Evolutionary conservation across 2,888 invertebrate species (phyloP).

Genomic region (Drosophila affinis): DNA sequence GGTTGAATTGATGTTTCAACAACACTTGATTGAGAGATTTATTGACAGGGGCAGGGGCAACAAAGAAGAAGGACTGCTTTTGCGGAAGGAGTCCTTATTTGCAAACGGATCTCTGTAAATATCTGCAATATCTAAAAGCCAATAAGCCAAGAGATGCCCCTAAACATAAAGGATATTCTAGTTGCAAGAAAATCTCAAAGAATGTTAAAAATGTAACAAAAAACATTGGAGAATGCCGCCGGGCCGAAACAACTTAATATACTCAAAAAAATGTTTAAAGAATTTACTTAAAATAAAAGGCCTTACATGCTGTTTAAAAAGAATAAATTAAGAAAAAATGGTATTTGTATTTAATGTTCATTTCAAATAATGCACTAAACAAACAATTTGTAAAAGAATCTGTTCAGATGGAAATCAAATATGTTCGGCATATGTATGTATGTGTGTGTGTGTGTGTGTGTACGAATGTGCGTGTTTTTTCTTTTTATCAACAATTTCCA

Average conservation of each 20-base stretch:
- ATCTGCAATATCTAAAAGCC: too few species aligned
- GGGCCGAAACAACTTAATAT: background rate
- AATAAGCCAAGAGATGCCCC: too few species aligned
- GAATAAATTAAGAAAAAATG: background rate
- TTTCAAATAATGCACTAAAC: background rate
- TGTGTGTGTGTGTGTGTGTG: too few species aligned
- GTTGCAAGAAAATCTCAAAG: too few species aligned
- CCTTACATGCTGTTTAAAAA: background rate
- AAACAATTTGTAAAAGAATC: constrained; percentile 15
- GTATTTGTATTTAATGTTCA: background rate
- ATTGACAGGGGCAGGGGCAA: background rate
- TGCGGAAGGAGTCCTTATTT: background rate
- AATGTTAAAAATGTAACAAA: too few species aligned
- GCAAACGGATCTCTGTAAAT: too few species aligned
- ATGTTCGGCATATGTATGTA: constrained; percentile 5
- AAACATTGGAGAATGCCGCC: too few species aligned
- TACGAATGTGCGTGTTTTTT: constrained; percentile 5
- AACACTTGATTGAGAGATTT: background rate
- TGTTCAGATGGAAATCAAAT: constrained; percentile 26
- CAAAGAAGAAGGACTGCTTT: background rate
- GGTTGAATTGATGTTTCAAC: background rate
- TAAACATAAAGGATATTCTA: too few species aligned
- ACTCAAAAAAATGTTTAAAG: background rate
- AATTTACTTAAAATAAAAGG: background rate
- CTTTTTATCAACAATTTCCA: constrained; percentile 33